These are phyloP conservation scores for Cistogaster globosa DNA, from an alignment of 2,888 invertebrate genomes.

Conservation along the genomic window DNA sequence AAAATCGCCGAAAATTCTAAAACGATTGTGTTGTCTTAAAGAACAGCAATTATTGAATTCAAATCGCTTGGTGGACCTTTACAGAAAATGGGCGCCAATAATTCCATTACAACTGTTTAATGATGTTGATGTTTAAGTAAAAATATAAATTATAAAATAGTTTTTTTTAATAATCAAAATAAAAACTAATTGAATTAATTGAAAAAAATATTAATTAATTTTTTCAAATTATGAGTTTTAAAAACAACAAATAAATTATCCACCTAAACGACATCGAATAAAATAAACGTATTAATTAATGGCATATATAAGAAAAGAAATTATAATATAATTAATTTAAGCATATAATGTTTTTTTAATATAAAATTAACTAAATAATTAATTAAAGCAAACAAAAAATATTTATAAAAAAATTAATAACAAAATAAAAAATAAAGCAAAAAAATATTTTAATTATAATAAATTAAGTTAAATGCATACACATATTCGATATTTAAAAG, in stretches of 20 bases:
- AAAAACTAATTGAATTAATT: too few relatives aligned
- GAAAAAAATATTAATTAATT: too few relatives aligned
- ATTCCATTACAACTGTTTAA: too few relatives aligned
- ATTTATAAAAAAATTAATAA: conserved; percentile 73
- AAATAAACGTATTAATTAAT: conserved; percentile 13
- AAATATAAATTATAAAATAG: too few relatives aligned
- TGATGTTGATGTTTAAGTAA: too few relatives aligned
- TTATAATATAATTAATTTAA: conserved; percentile 20
- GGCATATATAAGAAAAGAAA: conserved; percentile 42
- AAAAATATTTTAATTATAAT: conserved; percentile 48
- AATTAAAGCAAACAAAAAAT: conserved; percentile 39
- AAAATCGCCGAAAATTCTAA: too few relatives aligned
- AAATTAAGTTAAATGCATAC: not conserved
- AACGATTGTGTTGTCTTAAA: too few relatives aligned
- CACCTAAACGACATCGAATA: conserved; percentile 3
- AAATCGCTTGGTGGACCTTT: too few relatives aligned
- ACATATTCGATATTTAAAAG: not conserved
- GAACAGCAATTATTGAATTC: too few relatives aligned
- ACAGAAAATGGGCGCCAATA: too few relatives aligned
- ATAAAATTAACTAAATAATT: conserved; percentile 73
- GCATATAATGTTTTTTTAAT: not conserved
- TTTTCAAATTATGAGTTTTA: not conserved
- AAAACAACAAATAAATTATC: conserved; percentile 18
- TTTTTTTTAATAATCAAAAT: too few relatives aligned
- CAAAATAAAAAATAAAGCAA: conserved; percentile 70